These are phyloP conservation scores for Polyommatus icarus DNA, from an alignment of 2,888 invertebrate species.

Conservation along the genomic window DNA sequence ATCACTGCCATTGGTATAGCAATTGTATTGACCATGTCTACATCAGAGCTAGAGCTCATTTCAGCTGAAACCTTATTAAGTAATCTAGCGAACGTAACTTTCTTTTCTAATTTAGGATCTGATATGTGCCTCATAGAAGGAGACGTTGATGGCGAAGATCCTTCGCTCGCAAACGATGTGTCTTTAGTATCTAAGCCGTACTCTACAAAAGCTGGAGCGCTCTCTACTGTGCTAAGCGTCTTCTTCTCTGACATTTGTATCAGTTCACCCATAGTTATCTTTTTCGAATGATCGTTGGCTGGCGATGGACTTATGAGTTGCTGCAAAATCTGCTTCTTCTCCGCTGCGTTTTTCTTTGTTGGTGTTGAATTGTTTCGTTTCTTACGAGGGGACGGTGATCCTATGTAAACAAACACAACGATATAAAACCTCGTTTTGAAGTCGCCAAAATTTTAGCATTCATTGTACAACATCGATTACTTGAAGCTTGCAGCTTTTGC, in stretches of 20 bases:
- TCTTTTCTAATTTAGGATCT: conserved; percentile 87
- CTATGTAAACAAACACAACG: conserved; percentile 57
- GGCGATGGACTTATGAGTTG: conserved; percentile 86
- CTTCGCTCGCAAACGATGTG: conserved; percentile 81
- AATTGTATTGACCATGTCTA: conserved; percentile 81
- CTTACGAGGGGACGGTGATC: conserved; percentile 88
- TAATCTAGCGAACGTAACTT: conserved; percentile 88
- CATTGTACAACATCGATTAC: conserved; percentile 23
- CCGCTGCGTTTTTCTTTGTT: conserved; percentile 87
- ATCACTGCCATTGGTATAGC: conserved; percentile 74
- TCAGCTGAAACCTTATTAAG: conserved; percentile 88
- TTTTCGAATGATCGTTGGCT: conserved; percentile 81
- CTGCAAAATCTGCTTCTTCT: conserved; percentile 89
- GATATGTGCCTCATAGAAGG: conserved; percentile 79
- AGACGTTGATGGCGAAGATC: conserved; percentile 75
- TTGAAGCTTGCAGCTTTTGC: conserved; percentile 18
- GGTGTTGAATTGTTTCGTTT: conserved; percentile 90
- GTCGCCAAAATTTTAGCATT: conserved; percentile 43
- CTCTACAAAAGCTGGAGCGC: conserved; percentile 72
- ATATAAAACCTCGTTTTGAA: conserved; percentile 39
- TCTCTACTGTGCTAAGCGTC: conserved; percentile 70
- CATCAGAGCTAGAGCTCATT: conserved; percentile 88
- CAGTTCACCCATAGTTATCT: conserved; percentile 86
- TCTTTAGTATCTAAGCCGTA: conserved; percentile 79
- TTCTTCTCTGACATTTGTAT: conserved; percentile 86